Evolutionary conservation across 2,113 vertebrate genomes (phyloP), one percentile per base, ranked within the genome.

Genomic region (Indri indri): DNA sequence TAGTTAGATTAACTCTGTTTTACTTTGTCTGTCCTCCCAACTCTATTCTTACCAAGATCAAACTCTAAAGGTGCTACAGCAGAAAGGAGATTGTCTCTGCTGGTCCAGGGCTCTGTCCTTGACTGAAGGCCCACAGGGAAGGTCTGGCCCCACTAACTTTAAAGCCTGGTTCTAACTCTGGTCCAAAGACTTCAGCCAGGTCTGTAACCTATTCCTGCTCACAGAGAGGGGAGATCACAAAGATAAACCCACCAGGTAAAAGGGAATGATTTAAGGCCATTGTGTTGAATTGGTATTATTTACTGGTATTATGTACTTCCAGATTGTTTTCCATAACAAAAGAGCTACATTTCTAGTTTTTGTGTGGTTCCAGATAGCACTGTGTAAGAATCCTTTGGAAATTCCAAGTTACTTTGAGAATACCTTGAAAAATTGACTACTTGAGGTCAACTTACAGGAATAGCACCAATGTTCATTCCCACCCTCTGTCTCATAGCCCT

Each of bases 371-470:
- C 52, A 95, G 73, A 82, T 9, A 65, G 80, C 34, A 57, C n/a
- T 47, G 25, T 30, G 10, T 40, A 73, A 86, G 12, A 30, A 70
- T 77, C 42, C 5, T 86, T 70, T 27, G 13, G 30, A 77, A 95
- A 94, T 92, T 92, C 40, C 30, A 73, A 94, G 47, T 83, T 92
- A 92, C 27, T 77, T 92, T 13, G 13, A 94, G 34, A 80, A 84
- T 54, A 74, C 12, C 9, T 63, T 71, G 87, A 93, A 94, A 94
- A 88, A 32, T 27, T 5, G 47, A 40, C 40, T 37, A 66, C 34
- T 50, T 83, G 11, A 90, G 25, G 47, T 79, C 45, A 92, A 81
- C 8, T 32, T 84, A 47, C 16, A 83, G 5, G 50, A 79, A 88
- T 12, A 83, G 9, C 70, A 80, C 85, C 87, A 34, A 52, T 71